phyloP scores from a whole-genome alignment of 2,113 vertebrate species.

The Neogobius melanostomus region DNA sequence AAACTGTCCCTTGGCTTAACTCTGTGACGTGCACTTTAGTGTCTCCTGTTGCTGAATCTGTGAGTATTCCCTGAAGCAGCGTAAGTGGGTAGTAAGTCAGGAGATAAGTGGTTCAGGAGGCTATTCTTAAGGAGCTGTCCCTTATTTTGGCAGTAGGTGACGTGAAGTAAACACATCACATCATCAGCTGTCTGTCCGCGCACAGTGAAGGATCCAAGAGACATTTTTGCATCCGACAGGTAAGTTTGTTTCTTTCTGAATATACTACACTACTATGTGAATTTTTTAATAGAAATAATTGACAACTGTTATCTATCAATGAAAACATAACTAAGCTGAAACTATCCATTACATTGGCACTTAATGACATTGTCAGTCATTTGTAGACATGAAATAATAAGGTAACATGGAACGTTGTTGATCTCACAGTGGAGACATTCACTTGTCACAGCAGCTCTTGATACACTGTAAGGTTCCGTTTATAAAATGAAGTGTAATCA shows the following conservation, averaged over 20 bases:
- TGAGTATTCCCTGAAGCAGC: conserved; percentile 6
- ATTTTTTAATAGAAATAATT: no score
- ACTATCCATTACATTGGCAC: no score
- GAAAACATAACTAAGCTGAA: no score
- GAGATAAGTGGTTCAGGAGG: conserved; percentile 49
- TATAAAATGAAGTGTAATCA: no score
- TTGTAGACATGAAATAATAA: no score
- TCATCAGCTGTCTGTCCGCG: not conserved
- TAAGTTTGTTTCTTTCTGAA: conserved; percentile 4
- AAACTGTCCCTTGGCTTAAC: not conserved
- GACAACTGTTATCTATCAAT: no score
- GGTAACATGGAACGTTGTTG: no score
- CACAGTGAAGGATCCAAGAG: not conserved
- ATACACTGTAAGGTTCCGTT: no score
- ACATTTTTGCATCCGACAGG: conserved; percentile 22
- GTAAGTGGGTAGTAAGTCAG: conserved; percentile 15
- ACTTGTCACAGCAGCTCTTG: no score
- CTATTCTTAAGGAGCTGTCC: conserved; percentile 8
- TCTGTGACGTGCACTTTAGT: not conserved
- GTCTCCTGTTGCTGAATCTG: not conserved
- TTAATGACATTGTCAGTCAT: no score
- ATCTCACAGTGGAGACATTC: no score
- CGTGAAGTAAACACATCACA: not conserved
- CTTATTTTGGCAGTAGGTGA: not conserved
- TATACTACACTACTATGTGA: no score